Percentiles rank a stretch among this genome's conserved stretches.
Evolutionary conservation across 2,113 vertebrate species (phyloP).

Genomic region (Eonycteris spelaea): DNA sequence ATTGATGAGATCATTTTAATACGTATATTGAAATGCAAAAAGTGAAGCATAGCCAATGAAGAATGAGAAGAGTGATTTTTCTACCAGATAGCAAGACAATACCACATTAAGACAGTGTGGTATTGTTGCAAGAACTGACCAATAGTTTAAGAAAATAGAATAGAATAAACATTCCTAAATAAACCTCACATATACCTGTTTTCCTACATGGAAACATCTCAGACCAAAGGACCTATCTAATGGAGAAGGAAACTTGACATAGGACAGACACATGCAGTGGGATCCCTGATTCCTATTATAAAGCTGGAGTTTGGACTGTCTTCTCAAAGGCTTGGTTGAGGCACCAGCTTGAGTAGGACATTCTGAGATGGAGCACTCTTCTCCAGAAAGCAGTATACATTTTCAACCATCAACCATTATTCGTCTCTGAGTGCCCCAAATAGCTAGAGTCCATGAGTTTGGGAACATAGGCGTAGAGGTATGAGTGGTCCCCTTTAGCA

Average conservation of each 20-base stretch:
- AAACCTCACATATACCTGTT: neutral
- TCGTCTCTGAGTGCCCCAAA: neutral
- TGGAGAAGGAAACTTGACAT: neutral
- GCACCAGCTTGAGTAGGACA: neutral
- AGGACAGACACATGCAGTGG: neutral
- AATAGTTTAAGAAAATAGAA: neutral
- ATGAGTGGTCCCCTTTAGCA: neutral
- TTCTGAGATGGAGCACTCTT: neutral
- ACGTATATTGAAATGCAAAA: neutral
- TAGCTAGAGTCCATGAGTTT: accelerated
- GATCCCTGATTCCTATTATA: neutral
- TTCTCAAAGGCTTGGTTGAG: neutral
- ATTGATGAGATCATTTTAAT: neutral
- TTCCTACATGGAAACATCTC: neutral
- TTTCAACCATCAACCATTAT: neutral
- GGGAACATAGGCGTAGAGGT: neutral
- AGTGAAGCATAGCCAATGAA: neutral
- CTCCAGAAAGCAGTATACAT: neutral
- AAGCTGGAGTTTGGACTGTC: neutral
- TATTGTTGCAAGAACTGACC: neutral
- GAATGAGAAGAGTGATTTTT: neutral
- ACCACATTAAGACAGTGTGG: neutral
- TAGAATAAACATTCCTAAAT: neutral
- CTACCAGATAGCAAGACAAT: neutral
- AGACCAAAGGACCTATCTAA: neutral